Base-by-base conservation (phyloP, 2,113 vertebrate species). In the Serranochromis macrocephalus region DNA sequence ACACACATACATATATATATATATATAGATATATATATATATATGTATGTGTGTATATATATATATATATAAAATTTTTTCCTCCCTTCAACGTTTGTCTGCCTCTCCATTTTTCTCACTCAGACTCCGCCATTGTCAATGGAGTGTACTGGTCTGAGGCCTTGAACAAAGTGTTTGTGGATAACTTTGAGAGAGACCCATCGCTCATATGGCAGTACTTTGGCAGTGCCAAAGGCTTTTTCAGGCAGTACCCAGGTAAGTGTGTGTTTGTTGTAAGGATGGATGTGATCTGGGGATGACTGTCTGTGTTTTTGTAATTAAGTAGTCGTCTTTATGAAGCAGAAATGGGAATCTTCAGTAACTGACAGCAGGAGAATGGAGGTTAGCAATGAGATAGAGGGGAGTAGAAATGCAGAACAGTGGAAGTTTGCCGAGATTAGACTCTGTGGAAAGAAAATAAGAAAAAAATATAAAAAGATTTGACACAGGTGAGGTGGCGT, bases 141-240 rank as follows among this genome's bases (percentile, higher is more conserved):
- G 98, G 98, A 19, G 98, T 99, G 63, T 99, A 97, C 93, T 99
- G 99, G 99, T 99, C 99, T 1, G 98, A 99, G 92, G 98, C 98
- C n/a, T 95, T 99, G 88, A 99, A 99, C 93, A 98, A 98, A 92
- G 98, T 99, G 36, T 99, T 99, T 90, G 98, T 99, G 82, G 98
- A 99, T 90, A 99, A 99, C 93, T 99, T 99, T 95, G 97, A 99
- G 92, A 97, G 97, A 84, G 99, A 99, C 88, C 98, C 98, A 5
- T 99, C 98, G 26, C 98, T 99, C 73, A 99, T 99, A 90, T 99
- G 99, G 99, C 99, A 99, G 81, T 99, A 99, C 93, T 99, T 99
- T 84, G 99, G 98, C 93, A 99, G 98, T 12, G 98, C 98, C 57
- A 99, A 99, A 92, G 99, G 99, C 80, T 99, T 99, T 96, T 99